Evolutionary conservation across 1,140 invertebrate genomes (phyloP).

Genomic region (Diachasmimorpha longicaudata): DNA sequence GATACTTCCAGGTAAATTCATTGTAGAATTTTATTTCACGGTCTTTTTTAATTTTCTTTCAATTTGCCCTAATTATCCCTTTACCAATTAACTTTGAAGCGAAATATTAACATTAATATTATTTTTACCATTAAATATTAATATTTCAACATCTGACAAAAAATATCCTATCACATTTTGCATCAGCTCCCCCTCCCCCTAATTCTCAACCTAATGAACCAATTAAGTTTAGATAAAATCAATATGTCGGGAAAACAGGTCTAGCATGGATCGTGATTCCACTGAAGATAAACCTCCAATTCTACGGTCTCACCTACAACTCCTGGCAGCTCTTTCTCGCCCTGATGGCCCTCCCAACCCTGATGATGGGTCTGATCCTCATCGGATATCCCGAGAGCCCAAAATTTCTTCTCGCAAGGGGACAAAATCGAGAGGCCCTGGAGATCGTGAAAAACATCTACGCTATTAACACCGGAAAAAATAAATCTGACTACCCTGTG

Average conservation of each 20-base stretch:
- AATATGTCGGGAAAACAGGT: constrained; percentile 38
- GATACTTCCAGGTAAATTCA: constrained; percentile 64
- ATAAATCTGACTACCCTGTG: constrained; percentile 52
- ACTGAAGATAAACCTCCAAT: constrained; percentile 55
- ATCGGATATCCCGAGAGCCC: constrained; percentile 76
- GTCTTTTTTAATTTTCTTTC: background rate
- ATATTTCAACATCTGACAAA: background rate
- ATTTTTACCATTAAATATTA: too few relatives aligned
- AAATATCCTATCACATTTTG: background rate
- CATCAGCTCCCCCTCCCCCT: background rate
- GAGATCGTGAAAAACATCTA: constrained; percentile 68
- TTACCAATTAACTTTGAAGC: too few relatives aligned
- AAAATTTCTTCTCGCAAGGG: constrained; percentile 73
- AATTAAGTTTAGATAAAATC: too few relatives aligned
- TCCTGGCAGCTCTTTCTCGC: constrained; percentile 73
- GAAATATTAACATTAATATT: too few relatives aligned
- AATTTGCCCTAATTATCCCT: background rate
- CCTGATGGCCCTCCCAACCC: constrained; percentile 64
- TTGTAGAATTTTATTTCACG: background rate
- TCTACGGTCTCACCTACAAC: constrained; percentile 59
- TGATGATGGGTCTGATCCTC: constrained; percentile 62
- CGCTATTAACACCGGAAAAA: constrained; percentile 64
- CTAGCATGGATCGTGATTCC: constrained; percentile 72
- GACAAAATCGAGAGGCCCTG: constrained; percentile 67
- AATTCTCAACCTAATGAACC: background rate